Evolutionary conservation across 2,113 vertebrate genomes (phyloP).

Genomic region (Pseudorectes ferrugineus): DNA sequence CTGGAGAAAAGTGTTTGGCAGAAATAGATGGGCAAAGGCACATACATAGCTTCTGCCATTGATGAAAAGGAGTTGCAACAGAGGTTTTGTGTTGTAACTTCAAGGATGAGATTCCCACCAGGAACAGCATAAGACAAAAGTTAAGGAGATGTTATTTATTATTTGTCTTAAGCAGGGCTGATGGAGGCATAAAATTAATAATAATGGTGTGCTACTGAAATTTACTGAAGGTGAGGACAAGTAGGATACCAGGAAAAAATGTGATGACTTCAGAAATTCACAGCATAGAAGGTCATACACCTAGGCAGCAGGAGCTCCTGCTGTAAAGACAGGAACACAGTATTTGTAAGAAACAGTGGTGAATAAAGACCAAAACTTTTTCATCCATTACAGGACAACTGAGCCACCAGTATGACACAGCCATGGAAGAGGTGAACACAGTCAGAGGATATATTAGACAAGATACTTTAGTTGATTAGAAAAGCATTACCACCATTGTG

Average conservation of each 20-base stretch:
- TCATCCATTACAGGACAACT: not conserved
- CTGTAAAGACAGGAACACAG: not conserved
- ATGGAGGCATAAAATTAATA: not conserved
- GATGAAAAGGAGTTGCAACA: not conserved
- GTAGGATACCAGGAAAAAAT: not conserved
- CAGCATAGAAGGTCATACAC: not conserved
- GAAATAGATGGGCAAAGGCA: not conserved
- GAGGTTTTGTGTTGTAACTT: not conserved
- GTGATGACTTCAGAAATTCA: not conserved
- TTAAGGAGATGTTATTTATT: not conserved
- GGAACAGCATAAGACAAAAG: not conserved
- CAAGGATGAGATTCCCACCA: not conserved
- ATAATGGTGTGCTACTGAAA: not conserved
- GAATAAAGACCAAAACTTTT: not conserved
- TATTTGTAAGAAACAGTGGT: not conserved
- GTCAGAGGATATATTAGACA: not conserved
- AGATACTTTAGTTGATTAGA: not conserved
- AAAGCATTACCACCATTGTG: not conserved
- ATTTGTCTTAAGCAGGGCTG: not conserved
- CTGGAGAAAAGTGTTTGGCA: not conserved
- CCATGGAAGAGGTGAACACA: not conserved
- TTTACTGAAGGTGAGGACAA: not conserved
- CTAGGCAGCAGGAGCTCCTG: not conserved
- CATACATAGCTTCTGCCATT: not conserved
- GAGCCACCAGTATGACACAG: not conserved